These are phyloP conservation scores for Ranitomeya imitator DNA, from an alignment of 2,113 vertebrate genomes.

Conservation along the genomic window DNA sequence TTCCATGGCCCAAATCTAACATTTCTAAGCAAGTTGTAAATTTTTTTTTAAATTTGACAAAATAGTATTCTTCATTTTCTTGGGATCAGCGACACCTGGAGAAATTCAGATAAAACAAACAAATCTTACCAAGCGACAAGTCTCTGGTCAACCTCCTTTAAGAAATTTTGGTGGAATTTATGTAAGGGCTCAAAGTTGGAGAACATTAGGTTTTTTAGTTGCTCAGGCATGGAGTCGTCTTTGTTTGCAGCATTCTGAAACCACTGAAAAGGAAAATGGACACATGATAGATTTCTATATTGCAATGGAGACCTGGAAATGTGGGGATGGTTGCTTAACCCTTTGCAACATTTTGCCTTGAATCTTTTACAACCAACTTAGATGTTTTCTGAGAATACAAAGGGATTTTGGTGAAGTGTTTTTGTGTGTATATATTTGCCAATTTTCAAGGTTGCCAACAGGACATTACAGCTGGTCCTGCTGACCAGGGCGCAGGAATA, in stretches of 20 bases:
- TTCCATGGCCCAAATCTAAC: no score
- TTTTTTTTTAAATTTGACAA: not conserved
- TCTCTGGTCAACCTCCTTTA: slow-evolving; percentile 95
- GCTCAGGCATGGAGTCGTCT: slow-evolving; percentile 86
- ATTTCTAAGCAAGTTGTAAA: no score
- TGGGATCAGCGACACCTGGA: not conserved
- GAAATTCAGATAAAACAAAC: not conserved
- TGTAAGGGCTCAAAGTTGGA: slow-evolving; percentile 92
- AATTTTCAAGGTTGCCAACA: no score
- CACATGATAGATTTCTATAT: not conserved
- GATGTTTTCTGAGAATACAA: not conserved
- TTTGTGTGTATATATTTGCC: no score
- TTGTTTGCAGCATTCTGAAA: slow-evolving; percentile 84
- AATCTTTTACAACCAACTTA: not conserved
- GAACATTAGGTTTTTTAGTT: slow-evolving; percentile 83
- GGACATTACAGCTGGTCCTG: no score
- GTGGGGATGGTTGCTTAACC: no score
- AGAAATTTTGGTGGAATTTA: slow-evolving; percentile 93
- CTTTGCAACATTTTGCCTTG: no score
- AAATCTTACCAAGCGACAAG: slow-evolving; percentile 89
- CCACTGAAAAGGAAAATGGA: slow-evolving; percentile 71
- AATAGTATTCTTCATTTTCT: not conserved
- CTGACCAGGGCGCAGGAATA: no score
- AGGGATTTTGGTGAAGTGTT: not conserved
- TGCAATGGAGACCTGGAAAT: no score